Base-by-base conservation (phyloP, 2,113 vertebrate species). In the Ramphastos sulfuratus region DNA sequence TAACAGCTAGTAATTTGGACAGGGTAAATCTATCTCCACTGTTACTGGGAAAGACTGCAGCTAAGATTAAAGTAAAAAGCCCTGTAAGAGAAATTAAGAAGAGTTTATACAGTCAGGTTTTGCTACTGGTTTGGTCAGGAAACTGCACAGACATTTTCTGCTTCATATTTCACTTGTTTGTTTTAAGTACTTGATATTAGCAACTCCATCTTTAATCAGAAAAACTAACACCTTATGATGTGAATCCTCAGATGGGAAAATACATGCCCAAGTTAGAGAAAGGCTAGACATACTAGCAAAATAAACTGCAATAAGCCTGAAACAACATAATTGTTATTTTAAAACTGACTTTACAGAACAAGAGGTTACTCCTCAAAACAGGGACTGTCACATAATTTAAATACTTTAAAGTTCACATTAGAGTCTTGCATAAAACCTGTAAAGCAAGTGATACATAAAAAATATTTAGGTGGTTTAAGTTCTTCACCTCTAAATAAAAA, bases 21-120 rank as follows among this genome's bases (percentile, higher is more conserved):
- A 99, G 96, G 23, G 99, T 99, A 97, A 99, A 99, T 7, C 99
- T 98, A 91, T 99, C 99, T 58, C 98, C 99, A 96, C 99, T 99
- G 97, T 98, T 99, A 96, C 99, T 99, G 82, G 99, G 99, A 97
- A 99, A 99, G 92, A 99, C 98, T 88, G 98, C 98, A 50, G 99
- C 98, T 89, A 99, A 95, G 88, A 99, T 98, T 95, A 99, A 97
- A 4, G 99, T 99, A 90, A 99, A 99, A 82, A 99, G 98, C 58
- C 99, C 99, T 99, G 95, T 48, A 72, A 70, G 65, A 87, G 90
- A 84, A 82, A 71, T 83, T 70, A 46, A 80, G 79, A 82, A 79
- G 67, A 59, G n/a, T 80, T 95, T 63, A 67, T 31, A 79, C 20
- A 93, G 81, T 15, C 17, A 74, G 81, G 12, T 35, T 93, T 46